A percentile compares a stretch with the other conserved stretches of the same genome.
phyloP scores from a whole-genome alignment of 2,113 vertebrate species.

The Mesitornis unicolor region DNA sequence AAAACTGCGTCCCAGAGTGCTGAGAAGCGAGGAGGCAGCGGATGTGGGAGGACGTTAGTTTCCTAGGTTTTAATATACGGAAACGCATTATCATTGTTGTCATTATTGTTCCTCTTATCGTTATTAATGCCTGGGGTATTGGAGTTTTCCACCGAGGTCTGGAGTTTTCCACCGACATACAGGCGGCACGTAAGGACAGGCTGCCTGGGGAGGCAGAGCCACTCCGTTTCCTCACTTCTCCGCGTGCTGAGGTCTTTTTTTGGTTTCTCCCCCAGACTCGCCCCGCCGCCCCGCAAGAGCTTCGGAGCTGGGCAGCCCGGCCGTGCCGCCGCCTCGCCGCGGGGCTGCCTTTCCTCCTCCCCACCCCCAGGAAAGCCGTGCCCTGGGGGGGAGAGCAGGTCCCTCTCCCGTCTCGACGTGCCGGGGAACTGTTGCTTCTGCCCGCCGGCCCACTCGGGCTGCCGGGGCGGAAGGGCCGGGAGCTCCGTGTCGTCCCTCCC shows the following conservation, averaged over 20 bases:
- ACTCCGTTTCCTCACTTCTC: not conserved
- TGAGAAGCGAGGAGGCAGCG: not conserved
- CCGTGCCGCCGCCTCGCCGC: not conserved
- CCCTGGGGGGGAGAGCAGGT: not conserved
- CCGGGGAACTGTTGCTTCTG: slow-evolving; percentile 23
- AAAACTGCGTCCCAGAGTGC: not conserved
- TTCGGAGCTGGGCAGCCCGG: not conserved
- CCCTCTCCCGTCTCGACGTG: not conserved
- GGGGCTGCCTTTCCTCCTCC: not conserved
- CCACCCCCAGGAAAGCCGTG: not conserved
- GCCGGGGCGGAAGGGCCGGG: not conserved
- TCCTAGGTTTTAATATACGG: not conserved
- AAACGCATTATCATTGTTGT: not conserved
- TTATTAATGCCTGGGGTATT: not conserved
- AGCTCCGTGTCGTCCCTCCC: not conserved
- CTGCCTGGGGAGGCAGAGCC: not conserved
- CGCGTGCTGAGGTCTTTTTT: not conserved
- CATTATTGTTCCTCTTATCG: not conserved
- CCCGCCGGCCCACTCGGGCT: not conserved
- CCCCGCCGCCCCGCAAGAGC: not conserved
- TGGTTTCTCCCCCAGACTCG: not conserved
- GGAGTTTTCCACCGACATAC: slow-evolving; percentile 15
- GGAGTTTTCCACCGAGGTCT: not conserved
- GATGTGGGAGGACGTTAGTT: not conserved
- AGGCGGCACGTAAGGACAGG: not conserved